Base-by-base conservation (phyloP, 2,797 vertebrate genomes). In the Pipistrellus pygmaeus region DNA sequence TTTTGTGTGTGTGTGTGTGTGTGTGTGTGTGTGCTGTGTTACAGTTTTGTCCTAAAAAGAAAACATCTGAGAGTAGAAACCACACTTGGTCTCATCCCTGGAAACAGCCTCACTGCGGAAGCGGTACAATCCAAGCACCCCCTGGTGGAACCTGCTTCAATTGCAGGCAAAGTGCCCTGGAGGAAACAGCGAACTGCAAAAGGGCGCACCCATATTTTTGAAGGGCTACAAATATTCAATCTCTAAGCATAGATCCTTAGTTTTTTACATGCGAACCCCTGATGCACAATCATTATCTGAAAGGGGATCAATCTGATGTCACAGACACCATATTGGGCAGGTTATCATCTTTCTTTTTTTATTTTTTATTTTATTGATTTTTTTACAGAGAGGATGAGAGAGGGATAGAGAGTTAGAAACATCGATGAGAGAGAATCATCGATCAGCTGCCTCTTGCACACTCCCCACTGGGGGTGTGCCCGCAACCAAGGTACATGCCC, bases 91-190 rank as follows among this genome's bases (percentile, higher is more conserved):
- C 44, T 69, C 15, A 30, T 0, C 21, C 20, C 62, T 46, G n/a
- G 15, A 32, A 15, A 13, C 44, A 82, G 69, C 13, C 12, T 48
- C 44, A 32, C 35, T 35, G 27, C 35, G 69, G 83, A 84, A 21
- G 62, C 17, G 7, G 25, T 46, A 18, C 41, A 32, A 83, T 21
- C 14, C 13, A 81, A 18, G 60, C 44, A 51, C 60, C 21, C 57
- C 83, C 64, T 73, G 30, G 32, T 72, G 73, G 68, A 76, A 93
- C 7, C 5, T 13, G 53, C 23, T 60, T n/a, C 23, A 94, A 91
- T 78, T 94, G 71, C 91, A 95, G 85, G 87, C 80, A 94, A 95
- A 96, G 41, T 62, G 46, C 11, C 62, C n/a, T 75, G 23, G 25
- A 80, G n/a, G 35, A 44, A 55, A 80, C 71, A 71, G 55, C 41